These are phyloP conservation scores for Nothoprocta pentlandii DNA, from an alignment of 2,113 vertebrate genomes.

Conservation along the genomic window DNA sequence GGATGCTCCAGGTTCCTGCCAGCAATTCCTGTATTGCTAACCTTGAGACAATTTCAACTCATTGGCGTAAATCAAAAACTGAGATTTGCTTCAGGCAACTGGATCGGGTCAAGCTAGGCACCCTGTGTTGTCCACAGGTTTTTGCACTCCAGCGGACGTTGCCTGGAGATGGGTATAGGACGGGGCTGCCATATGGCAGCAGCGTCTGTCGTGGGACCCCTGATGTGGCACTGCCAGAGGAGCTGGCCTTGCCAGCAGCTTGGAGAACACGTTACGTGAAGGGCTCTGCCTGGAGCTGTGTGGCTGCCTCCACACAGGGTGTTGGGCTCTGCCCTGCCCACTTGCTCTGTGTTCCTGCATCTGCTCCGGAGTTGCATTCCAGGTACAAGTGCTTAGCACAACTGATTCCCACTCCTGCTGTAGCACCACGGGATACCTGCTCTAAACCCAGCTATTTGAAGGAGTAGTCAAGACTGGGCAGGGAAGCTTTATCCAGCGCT, in stretches of 20 bases:
- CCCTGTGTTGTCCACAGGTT: not conserved
- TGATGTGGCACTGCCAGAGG: not conserved
- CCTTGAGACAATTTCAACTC: not conserved
- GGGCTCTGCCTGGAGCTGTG: not conserved
- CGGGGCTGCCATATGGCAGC: not conserved
- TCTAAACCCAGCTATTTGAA: not conserved
- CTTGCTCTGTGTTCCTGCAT: not conserved
- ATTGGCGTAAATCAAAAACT: not conserved
- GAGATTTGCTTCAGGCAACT: not conserved
- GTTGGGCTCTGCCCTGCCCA: not conserved
- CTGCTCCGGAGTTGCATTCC: not conserved
- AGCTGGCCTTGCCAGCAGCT: not conserved
- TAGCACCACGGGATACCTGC: not conserved
- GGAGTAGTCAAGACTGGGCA: not conserved
- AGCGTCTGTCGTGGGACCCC: not conserved
- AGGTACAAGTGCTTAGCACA: not conserved
- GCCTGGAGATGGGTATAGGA: not conserved
- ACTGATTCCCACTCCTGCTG: not conserved
- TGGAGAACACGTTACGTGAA: not conserved
- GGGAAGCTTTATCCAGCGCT: not conserved
- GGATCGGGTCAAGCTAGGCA: not conserved
- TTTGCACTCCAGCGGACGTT: not conserved
- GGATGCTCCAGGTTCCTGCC: not conserved
- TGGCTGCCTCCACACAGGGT: not conserved
- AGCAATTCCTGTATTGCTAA: not conserved